These are phyloP conservation scores for Dromococcyx pavoninus DNA, from an alignment of 2,797 vertebrate genomes.

Conservation along the genomic window DNA sequence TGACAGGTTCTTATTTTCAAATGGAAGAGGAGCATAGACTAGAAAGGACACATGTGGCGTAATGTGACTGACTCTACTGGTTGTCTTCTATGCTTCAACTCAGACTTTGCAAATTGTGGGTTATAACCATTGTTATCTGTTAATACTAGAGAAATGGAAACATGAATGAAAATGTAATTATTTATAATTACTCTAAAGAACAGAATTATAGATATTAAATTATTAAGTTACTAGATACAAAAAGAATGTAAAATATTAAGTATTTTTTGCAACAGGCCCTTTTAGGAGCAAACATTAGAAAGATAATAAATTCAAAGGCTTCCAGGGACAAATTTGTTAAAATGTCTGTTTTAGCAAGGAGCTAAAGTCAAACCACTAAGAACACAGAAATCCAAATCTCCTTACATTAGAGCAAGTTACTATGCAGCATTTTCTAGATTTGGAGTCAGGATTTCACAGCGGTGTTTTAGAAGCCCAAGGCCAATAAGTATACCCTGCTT, in stretches of 20 bases:
- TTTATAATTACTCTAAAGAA: neutral
- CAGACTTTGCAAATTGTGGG: neutral
- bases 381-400: neutral
- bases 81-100: neutral
- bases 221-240: neutral
- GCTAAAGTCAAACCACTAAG: neutral
- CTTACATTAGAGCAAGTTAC: neutral
- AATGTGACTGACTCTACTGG: neutral
- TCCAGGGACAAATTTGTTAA: conserved; percentile 2
- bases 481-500: neutral
- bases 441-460: neutral
- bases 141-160: neutral
- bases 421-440: neutral
- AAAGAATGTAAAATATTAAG: neutral
- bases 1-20: neutral
- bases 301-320: neutral
- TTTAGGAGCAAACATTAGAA: conserved; percentile 5
- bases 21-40: neutral
- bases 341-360: conserved; percentile 20
- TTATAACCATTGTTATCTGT: neutral
- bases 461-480: neutral
- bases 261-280: neutral
- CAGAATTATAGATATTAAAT: neutral
- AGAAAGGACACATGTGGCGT: neutral
- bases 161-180: neutral